Base-by-base conservation (phyloP, 1,140 invertebrate genomes). In the Mercenaria mercenaria region DNA sequence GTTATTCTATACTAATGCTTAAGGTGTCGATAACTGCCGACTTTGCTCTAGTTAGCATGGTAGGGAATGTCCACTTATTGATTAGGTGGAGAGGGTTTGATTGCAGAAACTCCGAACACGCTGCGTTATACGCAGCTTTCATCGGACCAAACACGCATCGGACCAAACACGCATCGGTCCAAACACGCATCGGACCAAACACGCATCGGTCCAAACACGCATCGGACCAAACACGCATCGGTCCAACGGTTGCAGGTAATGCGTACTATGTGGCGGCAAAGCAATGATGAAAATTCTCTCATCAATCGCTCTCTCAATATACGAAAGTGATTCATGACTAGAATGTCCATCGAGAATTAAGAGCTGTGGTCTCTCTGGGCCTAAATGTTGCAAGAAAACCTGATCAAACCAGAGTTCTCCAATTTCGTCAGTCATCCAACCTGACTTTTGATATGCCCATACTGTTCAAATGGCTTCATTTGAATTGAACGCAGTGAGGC, bases 221-320 rank as follows among this genome's bases (percentile, higher is more conserved):
- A n/a, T n/a, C n/a, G n/a, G n/a, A n/a, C n/a, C n/a, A n/a, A n/a
- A n/a, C n/a, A n/a, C n/a, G n/a, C n/a, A n/a, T n/a, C n/a, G n/a
- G n/a, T n/a, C n/a, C n/a, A n/a, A n/a, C n/a, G n/a, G n/a, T 39
- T 74, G 50, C 23, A 56, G 10, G 3, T 32, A 29, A 72, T 86
- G 83, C 6, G 67, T 74, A 52, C 93, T 93, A 41, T 94, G 92
- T 18, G 92, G 91, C 26, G 93, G 93, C 20, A 94, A 67, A 34
- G 89, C 83, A 15, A 94, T 34, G 41, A 94, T 86, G 37, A 85
- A 43, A 13, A 92, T 91, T 88, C 34, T 39, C 52, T 91, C 39
- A 6, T 37, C 20, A 8, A 37, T 52, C 6, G 82, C 90, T n/a
- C 74, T 34, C 34, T 87, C 52, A 3, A 93, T 37, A n/a, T 92